These are phyloP conservation scores for Patella pellucida DNA, from an alignment of 2,888 invertebrate genomes.

Conservation along the genomic window DNA sequence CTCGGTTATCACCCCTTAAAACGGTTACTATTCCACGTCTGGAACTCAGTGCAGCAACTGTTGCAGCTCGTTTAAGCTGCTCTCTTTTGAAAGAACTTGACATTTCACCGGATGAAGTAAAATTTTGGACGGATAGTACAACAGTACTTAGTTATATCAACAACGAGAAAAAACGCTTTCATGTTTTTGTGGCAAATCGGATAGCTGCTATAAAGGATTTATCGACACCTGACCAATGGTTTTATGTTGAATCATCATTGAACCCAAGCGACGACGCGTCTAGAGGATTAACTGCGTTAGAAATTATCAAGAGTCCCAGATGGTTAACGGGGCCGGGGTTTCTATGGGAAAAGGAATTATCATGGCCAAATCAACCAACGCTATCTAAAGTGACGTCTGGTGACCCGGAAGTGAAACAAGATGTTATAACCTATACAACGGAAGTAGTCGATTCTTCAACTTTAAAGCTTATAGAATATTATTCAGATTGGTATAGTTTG, in stretches of 20 bases:
- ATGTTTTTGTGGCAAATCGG: conserved; percentile 20
- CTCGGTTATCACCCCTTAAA: conserved; percentile 19
- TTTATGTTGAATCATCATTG: neutral
- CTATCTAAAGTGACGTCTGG: neutral
- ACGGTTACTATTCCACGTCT: conserved; percentile 17
- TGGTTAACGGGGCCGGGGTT: no score
- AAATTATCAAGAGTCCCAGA: no score
- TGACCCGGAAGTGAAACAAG: conserved; percentile 17
- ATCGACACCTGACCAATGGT: neutral
- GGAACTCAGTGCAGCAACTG: conserved; percentile 20
- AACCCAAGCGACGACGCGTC: conserved; percentile 14
- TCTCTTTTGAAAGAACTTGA: conserved; percentile 9
- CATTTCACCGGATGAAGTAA: neutral
- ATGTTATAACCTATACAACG: neutral
- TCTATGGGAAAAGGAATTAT: neutral
- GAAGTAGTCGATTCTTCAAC: neutral
- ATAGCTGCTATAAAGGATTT: neutral
- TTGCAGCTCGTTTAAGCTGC: neutral
- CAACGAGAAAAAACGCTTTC: conserved; percentile 16
- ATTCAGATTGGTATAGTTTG: conserved; percentile 4
- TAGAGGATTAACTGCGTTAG: no score
- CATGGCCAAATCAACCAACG: conserved; percentile 18
- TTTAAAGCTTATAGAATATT: neutral
- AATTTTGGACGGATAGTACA: conserved; percentile 18
- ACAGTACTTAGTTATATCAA: conserved; percentile 13